Evolutionary conservation across 2,888 invertebrate species (phyloP).

Genomic region (Toxonevra muliebris): DNA sequence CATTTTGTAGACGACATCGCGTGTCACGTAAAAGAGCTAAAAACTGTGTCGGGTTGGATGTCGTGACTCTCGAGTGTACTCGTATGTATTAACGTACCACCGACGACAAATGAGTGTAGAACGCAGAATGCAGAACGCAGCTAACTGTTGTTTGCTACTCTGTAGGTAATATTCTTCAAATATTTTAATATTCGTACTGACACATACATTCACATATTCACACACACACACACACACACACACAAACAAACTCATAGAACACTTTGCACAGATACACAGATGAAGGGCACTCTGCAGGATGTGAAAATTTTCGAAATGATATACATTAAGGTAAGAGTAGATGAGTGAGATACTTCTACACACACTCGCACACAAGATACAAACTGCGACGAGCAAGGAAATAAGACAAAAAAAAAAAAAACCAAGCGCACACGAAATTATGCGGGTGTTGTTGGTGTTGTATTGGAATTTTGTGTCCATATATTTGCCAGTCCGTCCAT

Average conservation of each 20-base stretch:
- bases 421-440: background rate
- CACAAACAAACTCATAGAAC: no score
- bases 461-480: constrained; percentile 2
- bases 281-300: no score
- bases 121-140: constrained; percentile 3
- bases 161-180: constrained; percentile 31
- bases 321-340: no score
- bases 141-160: constrained; percentile 21
- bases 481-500: background rate
- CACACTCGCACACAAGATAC: background rate
- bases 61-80: background rate
- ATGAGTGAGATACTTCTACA: no score
- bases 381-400: background rate
- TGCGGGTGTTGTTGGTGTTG: background rate
- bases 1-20: constrained; percentile 16
- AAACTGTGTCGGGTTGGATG: constrained; percentile 13
- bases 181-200: constrained; percentile 6
- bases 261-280: background rate
- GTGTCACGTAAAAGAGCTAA: constrained; percentile 24
- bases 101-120: constrained; percentile 16
- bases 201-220: background rate
- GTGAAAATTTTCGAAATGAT: no score
- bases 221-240: background rate
- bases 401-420: background rate
- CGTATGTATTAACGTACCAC: background rate